A percentile compares a stretch with the other conserved stretches of the same genome.
Evolutionary conservation across 2,113 vertebrate genomes (phyloP).

Genomic region (Hiodon alosoides): DNA sequence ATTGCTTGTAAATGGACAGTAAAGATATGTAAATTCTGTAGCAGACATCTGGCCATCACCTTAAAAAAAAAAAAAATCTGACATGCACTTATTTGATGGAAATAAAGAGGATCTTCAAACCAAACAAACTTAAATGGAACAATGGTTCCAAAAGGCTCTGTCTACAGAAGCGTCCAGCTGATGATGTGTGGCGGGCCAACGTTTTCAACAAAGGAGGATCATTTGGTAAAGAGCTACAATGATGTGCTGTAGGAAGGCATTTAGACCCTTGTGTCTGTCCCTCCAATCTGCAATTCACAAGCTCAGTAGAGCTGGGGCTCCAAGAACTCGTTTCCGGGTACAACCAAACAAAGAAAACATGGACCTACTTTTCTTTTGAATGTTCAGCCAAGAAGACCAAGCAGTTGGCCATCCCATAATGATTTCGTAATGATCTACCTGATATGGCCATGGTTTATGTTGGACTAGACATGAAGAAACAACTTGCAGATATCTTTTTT

Average conservation of each 20-base stretch:
- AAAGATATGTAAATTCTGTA: slow-evolving; percentile 58
- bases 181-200: slow-evolving; percentile 65
- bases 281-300: slow-evolving; percentile 51
- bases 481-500: slow-evolving; percentile 43
- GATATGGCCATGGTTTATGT: slow-evolving; percentile 51
- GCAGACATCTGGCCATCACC: slow-evolving; percentile 57
- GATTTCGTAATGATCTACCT: slow-evolving; percentile 50
- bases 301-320: slow-evolving; percentile 66
- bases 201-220: slow-evolving; percentile 64
- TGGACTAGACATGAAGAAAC: slow-evolving; percentile 45
- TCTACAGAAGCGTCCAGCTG: slow-evolving; percentile 66
- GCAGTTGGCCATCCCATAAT: slow-evolving; percentile 37
- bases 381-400: slow-evolving; percentile 38
- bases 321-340: slow-evolving; percentile 61
- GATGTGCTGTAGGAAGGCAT: slow-evolving; percentile 73
- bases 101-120: slow-evolving; percentile 38
- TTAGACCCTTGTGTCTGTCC: slow-evolving; percentile 63
- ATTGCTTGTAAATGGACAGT: slow-evolving; percentile 72
- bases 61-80: slow-evolving; percentile 53
- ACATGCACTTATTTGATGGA: slow-evolving; percentile 65
- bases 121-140: slow-evolving; percentile 40
- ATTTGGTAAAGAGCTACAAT: slow-evolving; percentile 82
- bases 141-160: slow-evolving; percentile 65
- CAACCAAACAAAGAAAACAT: slow-evolving; percentile 25
- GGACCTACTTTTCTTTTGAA: slow-evolving; percentile 22